Conservation (phyloP, 2,888 invertebrate species). For the Sphaerophoria rueppellii region DNA sequence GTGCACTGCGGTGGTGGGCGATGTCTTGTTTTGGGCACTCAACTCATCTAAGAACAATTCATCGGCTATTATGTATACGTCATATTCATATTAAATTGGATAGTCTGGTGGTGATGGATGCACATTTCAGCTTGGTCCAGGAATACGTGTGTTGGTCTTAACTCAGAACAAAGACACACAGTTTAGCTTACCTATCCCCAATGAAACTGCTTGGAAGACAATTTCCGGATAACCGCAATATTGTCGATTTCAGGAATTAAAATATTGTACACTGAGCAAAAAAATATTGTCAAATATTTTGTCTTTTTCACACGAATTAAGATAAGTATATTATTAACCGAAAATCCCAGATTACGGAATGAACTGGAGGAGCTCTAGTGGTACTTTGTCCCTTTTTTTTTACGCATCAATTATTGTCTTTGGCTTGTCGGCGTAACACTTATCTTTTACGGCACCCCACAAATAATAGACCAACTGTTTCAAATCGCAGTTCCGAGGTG, state of each 20-base stretch:
- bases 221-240: conserved; percentile 53
- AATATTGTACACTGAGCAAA: conserved; percentile 9
- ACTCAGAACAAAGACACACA: not conserved
- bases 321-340: no score
- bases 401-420: no score
- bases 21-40: not conserved
- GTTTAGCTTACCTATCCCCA: no score
- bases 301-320: no score
- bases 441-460: no score
- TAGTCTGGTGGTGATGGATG: not conserved
- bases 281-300: no score
- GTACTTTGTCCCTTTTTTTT: no score
- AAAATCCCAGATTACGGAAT: no score
- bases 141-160: not conserved
- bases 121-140: not conserved
- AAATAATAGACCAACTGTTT: no score
- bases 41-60: not conserved
- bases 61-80: conserved; percentile 1
- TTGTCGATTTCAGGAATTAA: conserved; percentile 10
- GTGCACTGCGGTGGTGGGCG: conserved; percentile 4
- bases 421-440: no score
- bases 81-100: not conserved
- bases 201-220: conserved; percentile 29
- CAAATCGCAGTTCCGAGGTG: no score
- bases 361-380: no score